Percentiles rank a stretch among this genome's conserved stretches.
Evolutionary conservation across 2,797 vertebrate species (phyloP).

Genomic region (Ptychadena robeensis): DNA sequence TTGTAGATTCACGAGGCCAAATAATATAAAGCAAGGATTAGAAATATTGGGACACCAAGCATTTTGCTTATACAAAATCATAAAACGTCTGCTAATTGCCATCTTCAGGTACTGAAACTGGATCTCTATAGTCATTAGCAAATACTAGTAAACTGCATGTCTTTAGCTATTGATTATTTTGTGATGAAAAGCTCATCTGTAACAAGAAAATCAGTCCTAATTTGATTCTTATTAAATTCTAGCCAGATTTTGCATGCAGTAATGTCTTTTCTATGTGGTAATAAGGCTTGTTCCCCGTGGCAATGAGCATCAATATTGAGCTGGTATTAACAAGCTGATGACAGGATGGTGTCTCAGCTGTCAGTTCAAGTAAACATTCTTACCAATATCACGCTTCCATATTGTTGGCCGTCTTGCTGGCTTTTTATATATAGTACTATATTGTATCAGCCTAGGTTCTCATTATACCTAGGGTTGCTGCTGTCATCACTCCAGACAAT

Average conservation of each 20-base stretch:
- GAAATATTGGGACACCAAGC: background rate
- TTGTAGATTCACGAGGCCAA: background rate
- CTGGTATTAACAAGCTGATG: background rate
- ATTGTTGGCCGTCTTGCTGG: background rate
- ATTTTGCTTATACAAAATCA: background rate
- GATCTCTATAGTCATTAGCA: background rate
- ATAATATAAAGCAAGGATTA: background rate
- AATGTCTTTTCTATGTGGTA: background rate
- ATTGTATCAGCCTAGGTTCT: background rate
- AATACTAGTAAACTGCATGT: background rate
- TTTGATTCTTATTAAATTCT: background rate
- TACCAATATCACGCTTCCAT: background rate
- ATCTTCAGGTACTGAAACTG: background rate
- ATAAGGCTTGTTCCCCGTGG: too few relatives aligned
- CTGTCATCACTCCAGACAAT: background rate
- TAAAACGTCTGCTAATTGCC: background rate
- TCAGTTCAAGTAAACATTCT: background rate
- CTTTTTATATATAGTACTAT: background rate
- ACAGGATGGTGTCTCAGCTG: background rate
- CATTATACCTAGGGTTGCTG: background rate
- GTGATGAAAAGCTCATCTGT: background rate
- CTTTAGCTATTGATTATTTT: background rate
- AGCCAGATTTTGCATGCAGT: background rate
- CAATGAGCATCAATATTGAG: background rate
- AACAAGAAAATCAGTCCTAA: background rate